phyloP scores from a whole-genome alignment of 2,797 vertebrate genomes.

The Propithecus perrieri region DNA sequence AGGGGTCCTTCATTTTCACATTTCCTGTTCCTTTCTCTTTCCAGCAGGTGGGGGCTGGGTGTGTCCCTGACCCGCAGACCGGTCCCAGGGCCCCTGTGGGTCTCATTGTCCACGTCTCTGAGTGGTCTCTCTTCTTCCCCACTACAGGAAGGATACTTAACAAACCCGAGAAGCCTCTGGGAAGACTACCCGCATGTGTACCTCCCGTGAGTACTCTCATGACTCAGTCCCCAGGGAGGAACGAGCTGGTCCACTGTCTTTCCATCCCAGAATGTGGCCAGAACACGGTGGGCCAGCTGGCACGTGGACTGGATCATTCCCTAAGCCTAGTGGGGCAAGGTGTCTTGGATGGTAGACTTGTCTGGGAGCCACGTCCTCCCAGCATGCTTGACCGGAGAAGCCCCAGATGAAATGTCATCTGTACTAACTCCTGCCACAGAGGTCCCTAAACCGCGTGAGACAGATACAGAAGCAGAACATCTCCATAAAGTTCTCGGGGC shows the following conservation, averaged over 20 bases:
- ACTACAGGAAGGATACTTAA: conserved; percentile 94
- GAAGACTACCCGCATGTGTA: conserved; percentile 97
- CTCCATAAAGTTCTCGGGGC: not conserved
- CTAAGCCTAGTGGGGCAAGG: fast-evolving
- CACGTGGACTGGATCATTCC: fast-evolving
- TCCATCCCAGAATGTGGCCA: not conserved
- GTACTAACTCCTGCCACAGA: not conserved
- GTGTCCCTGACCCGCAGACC: not conserved
- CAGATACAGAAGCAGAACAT: not conserved
- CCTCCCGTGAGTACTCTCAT: conserved; percentile 91
- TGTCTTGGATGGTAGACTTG: not conserved
- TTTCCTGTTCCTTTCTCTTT: not conserved
- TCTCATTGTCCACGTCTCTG: not conserved
- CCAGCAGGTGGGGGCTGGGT: not conserved
- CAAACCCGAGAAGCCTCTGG: conserved; percentile 96
- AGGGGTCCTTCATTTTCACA: fast-evolving
- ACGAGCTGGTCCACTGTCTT: not conserved
- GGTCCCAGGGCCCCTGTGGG: not conserved
- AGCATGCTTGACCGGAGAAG: not conserved
- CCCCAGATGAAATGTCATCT: not conserved
- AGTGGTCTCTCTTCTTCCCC: conserved; percentile 48
- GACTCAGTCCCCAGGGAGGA: not conserved
- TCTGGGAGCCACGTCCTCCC: not conserved
- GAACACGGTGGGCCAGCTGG: not conserved
- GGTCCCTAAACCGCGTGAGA: fast-evolving